Base-by-base conservation (phyloP, 2,113 vertebrate species). In the Acrocephalus kingi region DNA sequence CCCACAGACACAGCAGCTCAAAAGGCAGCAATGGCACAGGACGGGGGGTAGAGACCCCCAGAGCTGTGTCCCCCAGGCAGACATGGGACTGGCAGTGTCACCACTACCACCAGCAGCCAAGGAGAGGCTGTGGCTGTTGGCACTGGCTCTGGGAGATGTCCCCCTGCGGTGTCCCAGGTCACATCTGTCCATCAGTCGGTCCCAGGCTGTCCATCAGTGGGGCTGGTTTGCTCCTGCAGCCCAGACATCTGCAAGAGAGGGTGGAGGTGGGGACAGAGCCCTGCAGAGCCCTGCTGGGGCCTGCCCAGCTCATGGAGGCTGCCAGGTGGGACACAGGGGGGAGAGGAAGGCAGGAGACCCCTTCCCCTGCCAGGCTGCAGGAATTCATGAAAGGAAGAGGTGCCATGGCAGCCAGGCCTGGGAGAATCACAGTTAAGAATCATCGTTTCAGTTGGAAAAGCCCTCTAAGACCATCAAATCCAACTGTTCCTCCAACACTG, bases 191-290 rank as follows among this genome's bases (percentile, higher is more conserved):
- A 2, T 61, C 7, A 0, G 41, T 73, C 94, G 46, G 13, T 39
- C 58, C 55, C 63, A n/a, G 52, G 64, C 77, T 45, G 56, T 82
- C 69, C 72, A 5, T 97, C 95, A 97, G 6, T 78, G 94, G 43
- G 89, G 84, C 3, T 87, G 71, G 61, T 83, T 96, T 54, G 93
- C 63, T 89, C 96, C 95, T 25, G 89, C 86, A 49, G 94, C 71
- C 97, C 97, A 97, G 49, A 96, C 67, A 96, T 93, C 97, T 98
- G 96, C 81, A 96, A 96, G 67, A 90, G 25, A 97, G 33, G 51
- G 25, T 1, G 14, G 56, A 87, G 87, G 37, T 87, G 43, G n/a
- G 78, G 46, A 91, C 79, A 31, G 43, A 49, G 72, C 10, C 52
- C 74, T 72, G 90, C 79, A 31, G 43, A 49, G 72, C 10, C 52